Evolutionary conservation across 1,140 invertebrate species (phyloP).

Genomic region (Pollicipes pollicipes): DNA sequence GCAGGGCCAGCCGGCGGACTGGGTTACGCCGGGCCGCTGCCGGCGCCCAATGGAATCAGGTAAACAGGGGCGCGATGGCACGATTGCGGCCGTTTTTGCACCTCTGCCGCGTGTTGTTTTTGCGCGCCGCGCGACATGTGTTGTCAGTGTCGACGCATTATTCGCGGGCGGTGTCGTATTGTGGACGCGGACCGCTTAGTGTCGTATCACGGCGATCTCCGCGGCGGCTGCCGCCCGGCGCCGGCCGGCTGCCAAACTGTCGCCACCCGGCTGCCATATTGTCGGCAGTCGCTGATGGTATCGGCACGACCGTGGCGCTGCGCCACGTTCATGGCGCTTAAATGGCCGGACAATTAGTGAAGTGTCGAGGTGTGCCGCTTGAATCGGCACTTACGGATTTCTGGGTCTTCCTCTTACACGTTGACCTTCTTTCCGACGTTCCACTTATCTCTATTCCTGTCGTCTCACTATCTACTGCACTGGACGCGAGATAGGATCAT

Average conservation of each 20-base stretch:
- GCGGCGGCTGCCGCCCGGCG: neutral
- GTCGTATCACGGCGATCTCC: neutral
- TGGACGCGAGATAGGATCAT: too few relatives aligned
- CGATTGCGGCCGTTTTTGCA: neutral
- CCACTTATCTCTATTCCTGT: too few relatives aligned
- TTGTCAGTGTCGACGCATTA: neutral
- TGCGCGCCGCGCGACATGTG: neutral
- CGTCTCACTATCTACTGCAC: too few relatives aligned
- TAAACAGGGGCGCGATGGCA: neutral
- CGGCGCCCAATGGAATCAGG: neutral
- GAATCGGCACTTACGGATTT: too few relatives aligned
- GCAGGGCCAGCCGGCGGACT: neutral
- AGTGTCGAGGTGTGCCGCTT: too few relatives aligned
- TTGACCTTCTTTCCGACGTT: too few relatives aligned
- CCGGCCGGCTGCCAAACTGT: neutral
- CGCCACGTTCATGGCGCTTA: too few relatives aligned
- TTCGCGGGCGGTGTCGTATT: neutral
- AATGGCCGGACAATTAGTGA: too few relatives aligned
- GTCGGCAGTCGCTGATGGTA: too few relatives aligned
- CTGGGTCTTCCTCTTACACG: too few relatives aligned
- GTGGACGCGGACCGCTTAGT: neutral
- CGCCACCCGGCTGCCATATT: too few relatives aligned
- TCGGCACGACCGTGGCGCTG: too few relatives aligned
- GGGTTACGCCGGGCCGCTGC: neutral
- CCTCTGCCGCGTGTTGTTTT: neutral